Percentiles rank a stretch among this genome's conserved stretches.
Evolutionary conservation across 2,888 invertebrate species (phyloP).

Genomic region (Brachyptera putata): DNA sequence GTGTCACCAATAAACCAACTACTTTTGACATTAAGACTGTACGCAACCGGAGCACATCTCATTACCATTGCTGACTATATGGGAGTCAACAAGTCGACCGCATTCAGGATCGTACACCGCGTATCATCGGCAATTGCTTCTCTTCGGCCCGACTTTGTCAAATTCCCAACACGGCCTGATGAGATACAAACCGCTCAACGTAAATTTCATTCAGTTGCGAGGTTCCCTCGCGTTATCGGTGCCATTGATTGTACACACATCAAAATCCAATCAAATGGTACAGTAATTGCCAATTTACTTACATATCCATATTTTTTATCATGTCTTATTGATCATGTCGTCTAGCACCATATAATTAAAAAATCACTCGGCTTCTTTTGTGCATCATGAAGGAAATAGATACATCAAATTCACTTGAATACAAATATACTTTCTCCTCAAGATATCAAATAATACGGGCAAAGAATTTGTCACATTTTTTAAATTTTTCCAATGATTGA

Average conservation of each 20-base stretch:
- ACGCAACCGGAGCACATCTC: not conserved
- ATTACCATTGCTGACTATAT: conserved; percentile 6
- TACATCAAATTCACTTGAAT: too few relatives aligned
- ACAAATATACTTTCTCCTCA: too few relatives aligned
- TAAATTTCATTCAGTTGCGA: not conserved
- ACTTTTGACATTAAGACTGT: conserved; percentile 8
- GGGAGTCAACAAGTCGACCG: not conserved
- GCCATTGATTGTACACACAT: conserved; percentile 18
- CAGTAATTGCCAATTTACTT: not conserved
- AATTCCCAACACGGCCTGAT: not conserved
- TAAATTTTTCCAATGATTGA: too few relatives aligned
- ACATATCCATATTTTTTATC: not conserved
- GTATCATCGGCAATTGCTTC: not conserved
- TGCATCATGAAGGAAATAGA: too few relatives aligned
- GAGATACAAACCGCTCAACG: not conserved
- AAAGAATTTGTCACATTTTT: too few relatives aligned
- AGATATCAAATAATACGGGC: too few relatives aligned
- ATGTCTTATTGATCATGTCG: too few relatives aligned
- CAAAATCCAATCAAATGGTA: conserved; percentile 12
- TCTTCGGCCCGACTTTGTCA: not conserved
- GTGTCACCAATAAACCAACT: conserved; percentile 2
- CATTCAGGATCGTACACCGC: not conserved
- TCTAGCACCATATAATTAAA: too few relatives aligned
- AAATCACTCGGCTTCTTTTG: too few relatives aligned
- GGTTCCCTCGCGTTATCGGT: too few relatives aligned